Base-by-base conservation (phyloP, 2,113 vertebrate genomes). In the Toxotes jaculatrix region DNA sequence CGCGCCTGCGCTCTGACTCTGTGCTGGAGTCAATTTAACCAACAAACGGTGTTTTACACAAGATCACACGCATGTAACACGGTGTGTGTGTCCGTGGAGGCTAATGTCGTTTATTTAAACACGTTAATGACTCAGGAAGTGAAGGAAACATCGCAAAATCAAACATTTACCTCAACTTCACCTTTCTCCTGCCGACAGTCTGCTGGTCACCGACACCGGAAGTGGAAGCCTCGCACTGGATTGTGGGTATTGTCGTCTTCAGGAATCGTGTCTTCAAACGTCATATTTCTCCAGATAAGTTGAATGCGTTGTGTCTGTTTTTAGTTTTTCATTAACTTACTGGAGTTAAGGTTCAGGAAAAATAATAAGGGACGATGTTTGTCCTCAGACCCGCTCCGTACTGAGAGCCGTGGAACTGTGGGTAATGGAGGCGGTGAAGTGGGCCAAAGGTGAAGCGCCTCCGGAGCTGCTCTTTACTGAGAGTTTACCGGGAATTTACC, bases 221-320 rank as follows among this genome's bases (percentile, higher is more conserved):
- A 88, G 0, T 21, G 19, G 4, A 73, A 5, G 1, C 0, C 2
- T 0, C 47, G 83, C 75, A 7, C 5, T 53, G 84, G 0, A n/a
- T 63, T 84, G 0, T 93, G 88, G 89, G 87, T 62, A 36, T 2
- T 62, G 80, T 67, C 64, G 87, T 88, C 64, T 45, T 69, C 4
- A 8, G 1, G 5, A 5, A 1, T 6, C 0, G 0, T 2, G 5
- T 0, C 4, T 6, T 43, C 21, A 55, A 6, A 34, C 21, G 0
- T 0, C 0, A 10, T 3, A 6, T 19, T 45, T 40, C 12, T 42
- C 3, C 23, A 13, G 0, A 23, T 0, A 21, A 36, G 4, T 5
- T 19, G 7, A 0, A 8, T 16, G 3, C 4, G 5, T 27, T 27
- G 27, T 27, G 27, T 27, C 27, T 27, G 27, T 27, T 27, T 27